These are phyloP conservation scores for Zosterops pallidus DNA, from an alignment of 2,113 vertebrate genomes.

Conservation along the genomic window DNA sequence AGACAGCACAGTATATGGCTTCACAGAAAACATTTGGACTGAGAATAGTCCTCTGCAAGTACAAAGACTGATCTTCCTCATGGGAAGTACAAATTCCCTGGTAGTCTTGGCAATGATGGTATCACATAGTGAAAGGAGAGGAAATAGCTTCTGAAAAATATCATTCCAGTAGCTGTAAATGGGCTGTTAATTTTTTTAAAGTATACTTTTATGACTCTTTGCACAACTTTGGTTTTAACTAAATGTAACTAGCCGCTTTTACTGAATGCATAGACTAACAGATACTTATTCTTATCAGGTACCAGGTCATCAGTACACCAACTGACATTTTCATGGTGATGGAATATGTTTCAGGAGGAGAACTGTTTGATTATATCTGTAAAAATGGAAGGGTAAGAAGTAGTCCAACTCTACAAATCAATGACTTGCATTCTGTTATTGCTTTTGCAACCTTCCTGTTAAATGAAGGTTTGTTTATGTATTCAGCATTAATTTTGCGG, in stretches of 20 bases:
- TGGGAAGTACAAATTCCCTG: not conserved
- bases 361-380: slow-evolving; percentile 99
- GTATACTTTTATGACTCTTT: not conserved
- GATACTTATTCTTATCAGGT: slow-evolving; percentile 77
- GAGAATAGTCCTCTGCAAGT: not conserved
- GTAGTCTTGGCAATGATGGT: not conserved
- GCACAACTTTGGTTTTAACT: not conserved
- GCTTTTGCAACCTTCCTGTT: not conserved
- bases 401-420: not conserved
- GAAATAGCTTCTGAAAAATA: not conserved
- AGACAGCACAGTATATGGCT: not conserved
- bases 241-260: not conserved
- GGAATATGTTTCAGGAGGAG: slow-evolving; percentile 98
- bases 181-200: not conserved
- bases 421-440: not conserved
- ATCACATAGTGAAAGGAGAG: not conserved
- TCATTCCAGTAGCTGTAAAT: not conserved
- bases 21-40: not conserved
- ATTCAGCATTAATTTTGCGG: not conserved
- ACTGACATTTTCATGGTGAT: slow-evolving; percentile 99
- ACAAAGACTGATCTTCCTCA: not conserved
- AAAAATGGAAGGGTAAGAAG: slow-evolving; percentile 96
- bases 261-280: slow-evolving; percentile 31
- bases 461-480: not conserved
- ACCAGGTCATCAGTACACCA: slow-evolving; percentile 98